Evolutionary conservation across 2,888 invertebrate species (phyloP).

Genomic region (Troides helena): DNA sequence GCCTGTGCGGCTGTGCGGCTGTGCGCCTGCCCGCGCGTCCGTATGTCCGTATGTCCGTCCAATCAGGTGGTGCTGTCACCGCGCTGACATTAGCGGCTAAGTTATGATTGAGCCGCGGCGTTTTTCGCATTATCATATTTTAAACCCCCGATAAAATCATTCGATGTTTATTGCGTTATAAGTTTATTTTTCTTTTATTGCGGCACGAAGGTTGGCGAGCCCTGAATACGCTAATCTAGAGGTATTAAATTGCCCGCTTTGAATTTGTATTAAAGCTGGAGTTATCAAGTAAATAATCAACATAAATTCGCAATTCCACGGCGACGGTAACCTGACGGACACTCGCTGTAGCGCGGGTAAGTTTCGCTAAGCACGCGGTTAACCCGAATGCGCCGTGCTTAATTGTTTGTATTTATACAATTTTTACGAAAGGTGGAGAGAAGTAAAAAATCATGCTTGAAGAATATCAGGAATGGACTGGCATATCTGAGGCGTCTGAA

Average conservation of each 20-base stretch:
- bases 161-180: constrained; percentile 53
- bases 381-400: constrained; percentile 15
- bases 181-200: constrained; percentile 45
- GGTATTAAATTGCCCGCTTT: constrained; percentile 24
- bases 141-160: constrained; percentile 61
- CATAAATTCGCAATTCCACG: constrained; percentile 27
- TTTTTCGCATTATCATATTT: constrained; percentile 64
- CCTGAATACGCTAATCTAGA: constrained; percentile 26
- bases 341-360: background rate
- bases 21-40: background rate
- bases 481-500: too few species aligned
- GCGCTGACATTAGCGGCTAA: constrained; percentile 63
- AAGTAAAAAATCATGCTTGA: too few species aligned
- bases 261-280: constrained; percentile 26
- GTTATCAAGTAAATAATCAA: constrained; percentile 25
- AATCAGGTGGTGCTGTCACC: constrained; percentile 55
- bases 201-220: constrained; percentile 35
- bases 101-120: constrained; percentile 68
- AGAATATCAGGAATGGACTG: too few species aligned
- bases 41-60: constrained; percentile 37
- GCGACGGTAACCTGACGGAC: constrained; percentile 24
- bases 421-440: too few species aligned
- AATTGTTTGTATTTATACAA: too few species aligned
- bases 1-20: constrained; percentile 37
- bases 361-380: constrained; percentile 5